Evolutionary conservation across 2,797 vertebrate species (phyloP).

Genomic region (Rallus crepitans): DNA sequence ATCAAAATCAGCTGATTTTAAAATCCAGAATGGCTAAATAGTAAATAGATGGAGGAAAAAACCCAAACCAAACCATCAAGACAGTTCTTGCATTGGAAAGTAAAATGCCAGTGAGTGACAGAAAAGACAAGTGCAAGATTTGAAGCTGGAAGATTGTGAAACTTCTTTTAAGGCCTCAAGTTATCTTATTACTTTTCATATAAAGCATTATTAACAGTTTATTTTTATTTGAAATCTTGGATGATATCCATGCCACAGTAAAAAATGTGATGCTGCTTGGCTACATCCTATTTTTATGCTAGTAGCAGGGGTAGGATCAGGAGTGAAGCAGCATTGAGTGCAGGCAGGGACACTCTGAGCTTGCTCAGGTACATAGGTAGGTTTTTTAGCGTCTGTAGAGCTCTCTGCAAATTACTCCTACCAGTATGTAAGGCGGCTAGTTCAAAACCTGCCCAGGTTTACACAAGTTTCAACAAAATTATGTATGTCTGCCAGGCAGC

Average conservation of each 20-base stretch:
- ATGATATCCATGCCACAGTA: neutral
- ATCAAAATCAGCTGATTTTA: neutral
- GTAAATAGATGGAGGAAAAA: neutral
- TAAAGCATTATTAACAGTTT: neutral
- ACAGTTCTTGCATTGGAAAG: neutral
- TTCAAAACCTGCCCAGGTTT: neutral
- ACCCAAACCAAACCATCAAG: neutral
- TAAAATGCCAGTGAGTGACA: neutral
- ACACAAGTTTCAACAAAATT: neutral
- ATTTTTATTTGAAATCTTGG: neutral
- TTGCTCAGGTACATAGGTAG: neutral
- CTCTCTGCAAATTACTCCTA: neutral
- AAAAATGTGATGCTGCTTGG: neutral
- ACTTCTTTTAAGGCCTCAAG: neutral
- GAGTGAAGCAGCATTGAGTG: neutral
- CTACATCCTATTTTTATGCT: neutral
- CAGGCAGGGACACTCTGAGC: neutral
- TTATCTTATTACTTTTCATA: neutral
- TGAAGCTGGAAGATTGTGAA: neutral
- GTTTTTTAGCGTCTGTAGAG: neutral
- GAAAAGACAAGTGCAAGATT: neutral
- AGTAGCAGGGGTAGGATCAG: neutral
- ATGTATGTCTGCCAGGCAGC: neutral
- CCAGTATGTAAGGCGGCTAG: too few species aligned
- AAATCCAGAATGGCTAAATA: neutral